Base-by-base conservation (phyloP, 2,797 vertebrate species). In the Melanotaenia pygmaea region DNA sequence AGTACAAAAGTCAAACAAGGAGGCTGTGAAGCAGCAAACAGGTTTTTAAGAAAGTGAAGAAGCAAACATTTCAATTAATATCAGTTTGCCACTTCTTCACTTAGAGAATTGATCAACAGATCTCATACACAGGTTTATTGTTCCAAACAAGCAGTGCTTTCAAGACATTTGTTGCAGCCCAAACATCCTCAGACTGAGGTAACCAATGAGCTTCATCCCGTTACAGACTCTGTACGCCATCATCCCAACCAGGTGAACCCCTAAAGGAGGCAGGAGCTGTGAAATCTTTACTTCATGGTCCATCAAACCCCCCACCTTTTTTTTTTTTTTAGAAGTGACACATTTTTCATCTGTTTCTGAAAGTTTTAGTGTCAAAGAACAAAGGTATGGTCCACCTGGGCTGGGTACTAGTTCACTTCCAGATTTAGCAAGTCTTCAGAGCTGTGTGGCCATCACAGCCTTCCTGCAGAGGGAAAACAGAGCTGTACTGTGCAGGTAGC, bases 371-470 rank as follows among this genome's bases (percentile, higher is more conserved):
- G 83, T 73, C 82, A 73, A 30, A 30, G 28, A 30, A 30, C 28
- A 38, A 35, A 79, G 73, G 60, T 65, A 70, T 40, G 80, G 77
- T 85, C 82, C 78, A 63, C 47, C 77, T 58, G 67, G 56, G 72
- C 51, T 12, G 57, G 79, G 74, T 74, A 74, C 54, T 22, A 5
- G 57, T 75, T 77, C 71, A 78, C 78, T 72, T 62, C 74, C 59
- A 60, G 73, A 68, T 65, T 62, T 64, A 70, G 68, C 34, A 40
- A 69, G 57, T 72, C 72, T 67, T 93, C 88, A 88, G 83, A 74
- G 86, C 73, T 76, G 86, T 91, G 67, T 91, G 91, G 72, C 90
- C 89, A 1, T 93, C 90, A 85, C 95, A 95, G 88, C 85, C 93
- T 86, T 95, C 93, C 95, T 95, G 79, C 67, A 53, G 79, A 74